Evolutionary conservation across 1,140 invertebrate species (phyloP), one percentile per base, ranked within the genome.

Genomic region (Vanessa tameamea): DNA sequence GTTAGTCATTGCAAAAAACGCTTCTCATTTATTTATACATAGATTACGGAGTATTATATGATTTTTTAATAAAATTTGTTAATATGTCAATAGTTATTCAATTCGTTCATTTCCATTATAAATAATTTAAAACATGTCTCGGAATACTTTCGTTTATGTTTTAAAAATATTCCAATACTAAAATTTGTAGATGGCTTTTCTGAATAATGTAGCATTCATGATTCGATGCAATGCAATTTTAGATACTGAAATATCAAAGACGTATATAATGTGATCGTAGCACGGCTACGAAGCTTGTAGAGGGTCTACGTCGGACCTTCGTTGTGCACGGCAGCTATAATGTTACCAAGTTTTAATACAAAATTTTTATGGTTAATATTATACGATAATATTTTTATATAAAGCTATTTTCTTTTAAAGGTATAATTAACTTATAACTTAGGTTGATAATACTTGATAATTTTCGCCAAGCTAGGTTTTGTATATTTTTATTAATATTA

Each of bases 261-360:
- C 31, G 31, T 47, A 43, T 26, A 43, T 55, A 55, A 53, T 75
- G 50, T 50, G 7, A 47, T 68, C 61, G 78, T 76, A 79, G 74
- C 74, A 51, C 57, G 16, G 63, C 65, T 74, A 72, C 74, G 71
- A 50, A 68, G 43, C 50, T 64, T 63, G 70, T 75, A 75, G 50
- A 26, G 59, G 31, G 6, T 23, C 75, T 71, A 73, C 68, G 51
- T 0, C 66, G 75, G 73, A 66, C 66, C 15, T 47, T 64, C 15
- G 57, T 51, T 15, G 14, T 61, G 16, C 12, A 23, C 26, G 16
- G 53, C 20, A 23, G 20, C 16, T 12, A 23, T 57, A n/a, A 53
- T 16, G n/a, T 16, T 53, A 13, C 53, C 20, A 16, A 23, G 13
- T 57, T 57, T 57, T 57, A 14, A 23, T 23, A 26, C 9, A 13